Evolutionary conservation across 2,797 vertebrate species (phyloP).

Genomic region (Babyrousa celebensis): DNA sequence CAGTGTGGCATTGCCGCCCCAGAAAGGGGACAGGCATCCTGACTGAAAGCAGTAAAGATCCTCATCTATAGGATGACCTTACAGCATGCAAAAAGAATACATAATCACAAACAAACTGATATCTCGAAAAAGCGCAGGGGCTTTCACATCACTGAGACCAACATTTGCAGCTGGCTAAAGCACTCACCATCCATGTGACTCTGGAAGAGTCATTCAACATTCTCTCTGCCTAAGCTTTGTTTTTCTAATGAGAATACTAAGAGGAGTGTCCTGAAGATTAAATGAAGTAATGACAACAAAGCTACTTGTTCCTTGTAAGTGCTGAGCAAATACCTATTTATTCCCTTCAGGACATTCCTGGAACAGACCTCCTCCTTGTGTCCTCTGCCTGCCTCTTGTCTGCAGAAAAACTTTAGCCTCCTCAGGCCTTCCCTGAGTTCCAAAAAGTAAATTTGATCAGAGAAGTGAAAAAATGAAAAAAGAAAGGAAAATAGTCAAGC

Average conservation of each 20-base stretch:
- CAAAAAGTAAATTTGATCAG: neutral
- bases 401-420: neutral
- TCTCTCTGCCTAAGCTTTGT: neutral
- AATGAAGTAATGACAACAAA: neutral
- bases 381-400: neutral
- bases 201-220: neutral
- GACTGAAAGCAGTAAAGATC: neutral
- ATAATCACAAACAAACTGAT: fast-evolving
- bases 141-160: neutral
- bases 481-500: neutral
- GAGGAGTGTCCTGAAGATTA: neutral
- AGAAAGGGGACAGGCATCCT: too few relatives aligned
- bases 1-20: neutral
- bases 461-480: neutral
- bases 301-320: neutral
- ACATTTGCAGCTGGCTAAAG: neutral
- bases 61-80: neutral
- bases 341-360: neutral
- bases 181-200: too few relatives aligned
- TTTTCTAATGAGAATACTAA: neutral
- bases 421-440: neutral
- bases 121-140: neutral
- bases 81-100: neutral
- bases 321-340: neutral
- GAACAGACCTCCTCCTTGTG: neutral